phyloP scores from a whole-genome alignment of 2,797 vertebrate genomes.

The Apogon talboti region DNA sequence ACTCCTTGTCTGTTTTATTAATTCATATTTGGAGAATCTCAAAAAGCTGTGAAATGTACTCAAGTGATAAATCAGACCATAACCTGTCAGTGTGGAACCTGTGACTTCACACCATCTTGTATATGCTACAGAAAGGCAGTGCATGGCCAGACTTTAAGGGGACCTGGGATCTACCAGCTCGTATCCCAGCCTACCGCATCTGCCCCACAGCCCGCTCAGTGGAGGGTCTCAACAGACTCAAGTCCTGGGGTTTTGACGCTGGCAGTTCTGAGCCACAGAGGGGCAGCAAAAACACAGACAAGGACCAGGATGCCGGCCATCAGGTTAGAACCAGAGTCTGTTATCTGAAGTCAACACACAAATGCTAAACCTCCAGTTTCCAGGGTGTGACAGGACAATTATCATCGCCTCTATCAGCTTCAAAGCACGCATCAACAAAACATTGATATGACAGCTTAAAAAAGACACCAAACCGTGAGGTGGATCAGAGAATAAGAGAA shows the following conservation, averaged over 20 bases:
- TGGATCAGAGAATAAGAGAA: too few relatives aligned
- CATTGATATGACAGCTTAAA: too few relatives aligned
- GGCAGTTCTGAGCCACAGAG: slow-evolving; percentile 16
- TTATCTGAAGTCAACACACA: slow-evolving; percentile 9
- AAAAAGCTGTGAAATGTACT: too few relatives aligned
- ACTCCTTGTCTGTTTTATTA: too few relatives aligned
- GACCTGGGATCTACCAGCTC: slow-evolving; percentile 81
- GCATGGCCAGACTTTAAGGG: slow-evolving; percentile 80
- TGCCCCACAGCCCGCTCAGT: slow-evolving; percentile 79
- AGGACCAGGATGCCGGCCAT: background rate
- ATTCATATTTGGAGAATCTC: background rate
- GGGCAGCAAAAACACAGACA: slow-evolving; percentile 31
- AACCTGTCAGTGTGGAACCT: background rate
- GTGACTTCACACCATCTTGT: background rate
- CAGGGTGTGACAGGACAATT: too few relatives aligned
- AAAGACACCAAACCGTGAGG: too few relatives aligned
- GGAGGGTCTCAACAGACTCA: slow-evolving; percentile 73
- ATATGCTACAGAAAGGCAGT: slow-evolving; percentile 61
- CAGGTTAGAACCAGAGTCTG: slow-evolving; percentile 31
- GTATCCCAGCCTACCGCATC: slow-evolving; percentile 60
- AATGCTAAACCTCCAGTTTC: too few relatives aligned
- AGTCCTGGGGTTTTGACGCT: slow-evolving; percentile 54
- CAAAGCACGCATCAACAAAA: too few relatives aligned
- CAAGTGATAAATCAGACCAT: too few relatives aligned
- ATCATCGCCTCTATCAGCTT: too few relatives aligned